Conservation (phyloP, 1,140 invertebrate species). For the Armadillidium nasatum region DNA sequence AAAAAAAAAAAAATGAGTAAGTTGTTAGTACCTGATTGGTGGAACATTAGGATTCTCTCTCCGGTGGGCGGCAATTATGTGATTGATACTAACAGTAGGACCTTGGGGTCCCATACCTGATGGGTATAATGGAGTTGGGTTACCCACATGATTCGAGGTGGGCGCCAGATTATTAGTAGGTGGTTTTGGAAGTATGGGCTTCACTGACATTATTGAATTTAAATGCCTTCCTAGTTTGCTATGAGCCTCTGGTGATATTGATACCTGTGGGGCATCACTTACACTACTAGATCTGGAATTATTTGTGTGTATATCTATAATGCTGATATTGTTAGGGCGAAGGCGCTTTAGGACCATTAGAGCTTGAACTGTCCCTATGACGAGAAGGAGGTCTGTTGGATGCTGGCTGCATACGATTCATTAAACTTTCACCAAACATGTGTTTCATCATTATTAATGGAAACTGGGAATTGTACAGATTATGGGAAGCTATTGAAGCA, state of each 20-base stretch:
- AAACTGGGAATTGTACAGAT: neutral
- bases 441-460: neutral
- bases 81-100: conserved; percentile 69
- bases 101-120: conserved; percentile 64
- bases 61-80: conserved; percentile 75
- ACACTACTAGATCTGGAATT: conserved; percentile 26
- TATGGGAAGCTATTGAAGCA: too few species aligned
- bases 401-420: neutral
- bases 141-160: conserved; percentile 29
- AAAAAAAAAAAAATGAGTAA: conserved; percentile 16
- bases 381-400: conserved; percentile 1
- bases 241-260: conserved; percentile 39
- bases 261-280: conserved; percentile 30
- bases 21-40: conserved; percentile 35
- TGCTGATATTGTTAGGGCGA: conserved; percentile 26
- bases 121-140: conserved; percentile 43
- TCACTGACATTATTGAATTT: conserved; percentile 34
- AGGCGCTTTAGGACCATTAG: neutral
- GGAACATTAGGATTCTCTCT: conserved; percentile 50
- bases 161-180: conserved; percentile 20
- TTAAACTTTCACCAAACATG: neutral
- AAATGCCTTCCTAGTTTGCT: conserved; percentile 33
- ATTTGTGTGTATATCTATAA: conserved; percentile 40
- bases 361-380: neutral
- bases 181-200: conserved; percentile 50